A percentile compares a stretch with the other conserved stretches of the same genome.
phyloP scores from a whole-genome alignment of 2,888 invertebrate species.

The Vesta saturnalis region DNA sequence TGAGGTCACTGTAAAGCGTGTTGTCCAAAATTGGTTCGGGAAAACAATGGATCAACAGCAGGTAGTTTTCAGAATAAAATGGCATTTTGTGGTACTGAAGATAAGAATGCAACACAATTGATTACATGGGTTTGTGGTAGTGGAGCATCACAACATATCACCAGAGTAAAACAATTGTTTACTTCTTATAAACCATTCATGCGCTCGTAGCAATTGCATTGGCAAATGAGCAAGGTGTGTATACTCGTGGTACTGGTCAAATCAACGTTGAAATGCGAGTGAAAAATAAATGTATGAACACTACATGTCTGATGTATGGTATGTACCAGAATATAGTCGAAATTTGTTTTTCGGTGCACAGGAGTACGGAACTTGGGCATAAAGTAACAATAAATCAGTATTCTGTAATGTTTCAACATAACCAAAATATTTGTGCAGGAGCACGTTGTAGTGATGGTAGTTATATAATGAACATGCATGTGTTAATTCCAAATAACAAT shows the following conservation, averaged over 20 bases:
- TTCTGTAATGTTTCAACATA: too few relatives aligned
- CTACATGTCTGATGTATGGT: neutral
- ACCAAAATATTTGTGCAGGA: neutral
- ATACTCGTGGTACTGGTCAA: neutral
- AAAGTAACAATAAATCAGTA: too few relatives aligned
- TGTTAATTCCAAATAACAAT: neutral
- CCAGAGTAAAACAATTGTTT: neutral
- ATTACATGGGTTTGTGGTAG: too few relatives aligned
- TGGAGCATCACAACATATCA: slow-evolving; percentile 6
- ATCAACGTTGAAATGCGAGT: neutral
- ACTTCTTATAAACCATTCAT: neutral
- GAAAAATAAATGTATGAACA: too few relatives aligned
- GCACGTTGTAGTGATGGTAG: neutral
- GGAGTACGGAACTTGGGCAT: neutral
- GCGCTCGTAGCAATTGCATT: neutral
- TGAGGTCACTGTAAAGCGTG: neutral
- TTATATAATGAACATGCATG: neutral
- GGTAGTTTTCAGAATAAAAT: neutral
- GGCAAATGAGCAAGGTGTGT: neutral
- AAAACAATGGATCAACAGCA: too few relatives aligned
- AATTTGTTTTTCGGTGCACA: neutral
- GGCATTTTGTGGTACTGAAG: neutral
- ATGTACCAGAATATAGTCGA: slow-evolving; percentile 4
- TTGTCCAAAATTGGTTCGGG: too few relatives aligned
- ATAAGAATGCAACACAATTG: too few relatives aligned